These are phyloP conservation scores for Chionomys nivalis DNA, from an alignment of 2,113 vertebrate species.

Conservation along the genomic window DNA sequence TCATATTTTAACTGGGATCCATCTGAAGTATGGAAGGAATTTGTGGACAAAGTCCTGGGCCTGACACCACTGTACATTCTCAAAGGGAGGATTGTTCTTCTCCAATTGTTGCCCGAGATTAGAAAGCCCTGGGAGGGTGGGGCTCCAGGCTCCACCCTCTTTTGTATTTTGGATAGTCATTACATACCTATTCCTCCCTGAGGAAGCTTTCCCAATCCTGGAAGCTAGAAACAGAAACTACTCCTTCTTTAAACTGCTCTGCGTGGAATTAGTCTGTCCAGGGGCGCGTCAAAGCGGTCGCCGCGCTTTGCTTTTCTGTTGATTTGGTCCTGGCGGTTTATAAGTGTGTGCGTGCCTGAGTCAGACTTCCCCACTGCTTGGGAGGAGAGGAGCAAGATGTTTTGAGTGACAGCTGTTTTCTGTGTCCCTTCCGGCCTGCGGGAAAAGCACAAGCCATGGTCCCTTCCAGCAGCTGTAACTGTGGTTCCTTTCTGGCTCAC, in stretches of 20 bases:
- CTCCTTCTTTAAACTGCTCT: background rate
- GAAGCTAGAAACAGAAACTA: conserved; percentile 8
- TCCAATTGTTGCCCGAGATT: background rate
- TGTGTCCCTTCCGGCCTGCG: background rate
- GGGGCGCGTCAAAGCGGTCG: too few species aligned
- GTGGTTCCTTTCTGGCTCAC: conserved; percentile 1
- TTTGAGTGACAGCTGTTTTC: conserved; percentile 15
- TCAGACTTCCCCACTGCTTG: background rate
- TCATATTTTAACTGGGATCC: background rate
- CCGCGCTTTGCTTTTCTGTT: background rate
- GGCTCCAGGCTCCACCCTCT: background rate
- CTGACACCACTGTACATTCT: background rate
- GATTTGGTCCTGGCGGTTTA: background rate
- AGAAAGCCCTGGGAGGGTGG: background rate
- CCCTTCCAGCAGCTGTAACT: background rate
- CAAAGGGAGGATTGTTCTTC: background rate
- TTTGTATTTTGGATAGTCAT: background rate
- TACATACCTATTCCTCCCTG: background rate
- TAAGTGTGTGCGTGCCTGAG: background rate
- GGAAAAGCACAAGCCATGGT: background rate
- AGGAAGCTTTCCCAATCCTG: background rate
- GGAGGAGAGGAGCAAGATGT: background rate
- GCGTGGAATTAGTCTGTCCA: background rate
- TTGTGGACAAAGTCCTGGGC: background rate
- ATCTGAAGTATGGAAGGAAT: background rate